phyloP scores from a whole-genome alignment of 2,113 vertebrate species.

The Plotosus lineatus region DNA sequence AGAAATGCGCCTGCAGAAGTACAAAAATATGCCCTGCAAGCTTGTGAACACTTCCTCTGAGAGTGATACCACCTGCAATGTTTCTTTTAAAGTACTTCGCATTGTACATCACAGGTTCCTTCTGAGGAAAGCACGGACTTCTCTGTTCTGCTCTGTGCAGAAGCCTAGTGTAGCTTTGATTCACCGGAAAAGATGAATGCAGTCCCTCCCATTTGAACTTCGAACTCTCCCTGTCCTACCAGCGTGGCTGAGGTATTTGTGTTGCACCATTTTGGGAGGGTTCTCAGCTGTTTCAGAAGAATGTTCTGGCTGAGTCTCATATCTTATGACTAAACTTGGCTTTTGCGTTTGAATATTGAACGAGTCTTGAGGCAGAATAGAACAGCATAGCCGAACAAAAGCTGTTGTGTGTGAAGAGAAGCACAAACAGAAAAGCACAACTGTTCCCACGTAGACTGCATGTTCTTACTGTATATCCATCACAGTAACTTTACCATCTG shows the following conservation, averaged over 20 bases:
- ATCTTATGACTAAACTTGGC: constrained; percentile 66
- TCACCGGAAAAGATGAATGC: neutral
- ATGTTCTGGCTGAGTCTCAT: constrained; percentile 61
- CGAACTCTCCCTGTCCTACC: neutral
- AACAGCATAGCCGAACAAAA: neutral
- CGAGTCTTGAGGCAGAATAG: constrained; percentile 33
- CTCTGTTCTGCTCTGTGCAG: neutral
- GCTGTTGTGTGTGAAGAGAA: neutral
- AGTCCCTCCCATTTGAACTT: neutral
- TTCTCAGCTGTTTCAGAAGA: constrained; percentile 59
- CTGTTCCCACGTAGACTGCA: no score
- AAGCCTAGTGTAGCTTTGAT: neutral
- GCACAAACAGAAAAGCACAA: neutral
- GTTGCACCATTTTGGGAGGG: neutral
- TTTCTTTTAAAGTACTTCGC: neutral
- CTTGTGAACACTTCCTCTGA: neutral
- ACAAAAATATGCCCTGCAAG: neutral
- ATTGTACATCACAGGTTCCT: neutral
- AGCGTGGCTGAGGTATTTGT: neutral
- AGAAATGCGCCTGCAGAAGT: neutral
- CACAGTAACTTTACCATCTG: no score
- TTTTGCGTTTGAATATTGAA: constrained; percentile 58
- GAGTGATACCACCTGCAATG: no score
- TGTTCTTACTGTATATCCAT: no score
- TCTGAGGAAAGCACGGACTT: neutral